phyloP scores from a whole-genome alignment of 1,140 invertebrate species.

The Asbolus verrucosus region DNA sequence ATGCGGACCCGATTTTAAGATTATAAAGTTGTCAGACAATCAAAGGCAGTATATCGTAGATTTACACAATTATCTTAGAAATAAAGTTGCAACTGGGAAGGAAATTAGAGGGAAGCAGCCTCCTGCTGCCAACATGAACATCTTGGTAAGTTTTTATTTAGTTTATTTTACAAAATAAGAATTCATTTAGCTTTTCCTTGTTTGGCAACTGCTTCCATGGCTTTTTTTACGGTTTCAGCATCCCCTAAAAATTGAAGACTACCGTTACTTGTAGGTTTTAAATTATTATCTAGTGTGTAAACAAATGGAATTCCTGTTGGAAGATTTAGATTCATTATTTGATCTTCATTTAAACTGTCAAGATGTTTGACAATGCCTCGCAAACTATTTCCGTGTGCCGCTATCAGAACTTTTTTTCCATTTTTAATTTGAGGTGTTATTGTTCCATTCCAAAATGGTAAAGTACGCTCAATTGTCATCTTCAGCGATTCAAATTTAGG shows the following conservation, averaged over 20 bases:
- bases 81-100: constrained; percentile 66
- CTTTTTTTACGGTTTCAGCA: constrained; percentile 74
- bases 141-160: constrained; percentile 69
- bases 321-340: constrained; percentile 77
- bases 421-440: constrained; percentile 74
- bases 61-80: constrained; percentile 67
- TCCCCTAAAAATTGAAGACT: constrained; percentile 75
- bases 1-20: constrained; percentile 58
- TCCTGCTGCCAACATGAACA: constrained; percentile 68
- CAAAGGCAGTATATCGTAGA: constrained; percentile 59
- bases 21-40: constrained; percentile 52
- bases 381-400: constrained; percentile 79
- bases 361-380: constrained; percentile 79
- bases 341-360: constrained; percentile 73
- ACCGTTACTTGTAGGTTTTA: constrained; percentile 71
- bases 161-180: not conserved
- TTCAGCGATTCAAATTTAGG: constrained; percentile 78
- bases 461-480: constrained; percentile 71
- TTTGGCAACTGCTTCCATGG: constrained; percentile 67
- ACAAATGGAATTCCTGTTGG: constrained; percentile 80
- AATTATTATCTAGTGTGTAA: constrained; percentile 72
- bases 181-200: constrained; percentile 59
- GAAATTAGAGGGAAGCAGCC: constrained; percentile 67
- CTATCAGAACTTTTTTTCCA: constrained; percentile 73
- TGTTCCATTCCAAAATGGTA: constrained; percentile 76